Evolutionary conservation across 2,888 invertebrate species (phyloP).

Genomic region (Oasisia sp.): DNA sequence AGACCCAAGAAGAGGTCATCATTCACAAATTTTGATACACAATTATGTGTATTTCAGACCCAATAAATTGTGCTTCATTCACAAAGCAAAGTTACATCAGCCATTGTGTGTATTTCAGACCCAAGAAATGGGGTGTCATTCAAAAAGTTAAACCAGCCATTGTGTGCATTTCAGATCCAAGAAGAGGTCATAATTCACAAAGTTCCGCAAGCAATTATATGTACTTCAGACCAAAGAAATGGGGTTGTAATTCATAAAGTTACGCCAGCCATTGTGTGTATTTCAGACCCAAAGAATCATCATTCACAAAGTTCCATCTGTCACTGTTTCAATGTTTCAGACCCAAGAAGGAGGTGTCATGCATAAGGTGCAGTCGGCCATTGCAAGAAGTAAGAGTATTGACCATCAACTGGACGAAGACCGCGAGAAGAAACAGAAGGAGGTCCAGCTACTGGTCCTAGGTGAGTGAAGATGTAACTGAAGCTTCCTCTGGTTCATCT

Average conservation of each 20-base stretch:
- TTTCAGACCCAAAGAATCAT: background rate
- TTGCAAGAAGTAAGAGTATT: constrained; percentile 57
- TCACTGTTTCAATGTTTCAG: background rate
- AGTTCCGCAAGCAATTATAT: background rate
- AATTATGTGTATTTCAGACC: background rate
- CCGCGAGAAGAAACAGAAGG: constrained; percentile 51
- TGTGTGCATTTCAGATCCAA: background rate
- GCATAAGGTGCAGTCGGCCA: constrained; percentile 38
- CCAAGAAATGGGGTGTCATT: background rate
- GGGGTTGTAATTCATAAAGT: background rate
- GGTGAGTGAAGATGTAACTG: constrained; percentile 41
- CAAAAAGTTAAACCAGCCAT: background rate
- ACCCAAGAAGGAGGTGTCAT: background rate
- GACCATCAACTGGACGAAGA: constrained; percentile 60
- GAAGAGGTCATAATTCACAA: background rate
- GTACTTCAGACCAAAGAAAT: background rate
- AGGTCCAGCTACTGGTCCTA: constrained; percentile 52
- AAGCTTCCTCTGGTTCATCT: background rate
- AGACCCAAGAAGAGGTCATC: background rate
- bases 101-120: background rate
- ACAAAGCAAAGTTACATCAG: background rate
- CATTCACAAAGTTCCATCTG: background rate
- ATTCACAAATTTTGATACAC: background rate
- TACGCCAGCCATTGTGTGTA: background rate
- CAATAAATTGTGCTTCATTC: background rate